These are phyloP conservation scores for Arctia plantaginis DNA, from an alignment of 2,888 invertebrate genomes.

Conservation along the genomic window DNA sequence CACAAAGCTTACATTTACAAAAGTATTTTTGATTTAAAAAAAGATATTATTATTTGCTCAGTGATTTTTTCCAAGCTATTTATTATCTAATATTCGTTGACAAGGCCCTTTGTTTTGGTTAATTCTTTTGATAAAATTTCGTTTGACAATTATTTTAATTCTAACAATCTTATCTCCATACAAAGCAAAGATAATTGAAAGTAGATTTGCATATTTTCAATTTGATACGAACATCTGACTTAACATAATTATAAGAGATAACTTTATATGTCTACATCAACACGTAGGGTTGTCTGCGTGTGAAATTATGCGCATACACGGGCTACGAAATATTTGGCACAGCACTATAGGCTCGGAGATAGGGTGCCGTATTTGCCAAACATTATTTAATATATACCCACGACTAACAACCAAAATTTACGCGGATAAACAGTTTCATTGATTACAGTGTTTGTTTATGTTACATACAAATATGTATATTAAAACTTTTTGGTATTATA, in stretches of 20 bases:
- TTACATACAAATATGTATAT: conserved; percentile 29
- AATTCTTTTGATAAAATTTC: not conserved
- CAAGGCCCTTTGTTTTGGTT: conserved; percentile 24
- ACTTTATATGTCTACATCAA: conserved; percentile 29
- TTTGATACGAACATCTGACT: conserved; percentile 1
- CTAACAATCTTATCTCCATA: not conserved
- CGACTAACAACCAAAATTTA: conserved; percentile 36
- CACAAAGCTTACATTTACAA: conserved; percentile 25
- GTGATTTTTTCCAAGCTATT: conserved; percentile 40
- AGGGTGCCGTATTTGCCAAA: conserved; percentile 43
- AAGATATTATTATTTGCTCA: conserved; percentile 22
- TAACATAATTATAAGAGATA: conserved; percentile 13
- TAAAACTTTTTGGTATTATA: conserved; percentile 38
- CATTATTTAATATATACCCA: conserved; percentile 48
- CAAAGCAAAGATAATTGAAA: not conserved
- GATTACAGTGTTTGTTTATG: conserved; percentile 32
- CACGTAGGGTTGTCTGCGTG: conserved; percentile 36
- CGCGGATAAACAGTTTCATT: conserved; percentile 46
- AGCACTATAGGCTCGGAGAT: conserved; percentile 46
- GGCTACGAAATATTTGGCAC: conserved; percentile 62
- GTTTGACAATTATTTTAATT: not conserved
- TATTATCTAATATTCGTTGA: conserved; percentile 22
- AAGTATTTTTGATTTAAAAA: conserved; percentile 16
- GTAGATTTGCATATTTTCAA: conserved; percentile 3
- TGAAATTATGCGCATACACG: conserved; percentile 72